phyloP scores from a whole-genome alignment of 2,113 vertebrate genomes.

The Paradoxurus hermaphroditus region DNA sequence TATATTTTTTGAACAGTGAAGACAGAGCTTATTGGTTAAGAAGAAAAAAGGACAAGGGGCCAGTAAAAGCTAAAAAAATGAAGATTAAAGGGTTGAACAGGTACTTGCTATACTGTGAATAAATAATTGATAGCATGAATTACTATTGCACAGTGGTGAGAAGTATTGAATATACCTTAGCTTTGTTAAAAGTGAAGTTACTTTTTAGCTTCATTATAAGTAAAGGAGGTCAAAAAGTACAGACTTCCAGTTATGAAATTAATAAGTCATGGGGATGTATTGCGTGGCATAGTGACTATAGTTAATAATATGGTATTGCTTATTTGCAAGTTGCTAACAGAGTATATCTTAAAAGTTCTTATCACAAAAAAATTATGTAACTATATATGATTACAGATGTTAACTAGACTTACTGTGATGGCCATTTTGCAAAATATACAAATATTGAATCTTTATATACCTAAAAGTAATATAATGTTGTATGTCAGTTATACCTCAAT shows the following conservation, averaged over 20 bases:
- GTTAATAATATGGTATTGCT: background rate
- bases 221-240: background rate
- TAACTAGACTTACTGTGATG: background rate
- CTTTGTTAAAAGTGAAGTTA: background rate
- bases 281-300: background rate
- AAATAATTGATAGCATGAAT: background rate
- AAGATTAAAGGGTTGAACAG: background rate
- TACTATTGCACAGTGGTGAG: background rate
- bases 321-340: background rate
- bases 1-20: background rate
- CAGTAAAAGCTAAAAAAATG: background rate
- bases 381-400: background rate
- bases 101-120: background rate
- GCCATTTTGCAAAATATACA: background rate
- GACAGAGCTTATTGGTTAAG: background rate
- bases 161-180: background rate
- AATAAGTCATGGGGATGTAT: background rate
- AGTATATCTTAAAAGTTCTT: background rate
- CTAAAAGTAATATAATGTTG: background rate
- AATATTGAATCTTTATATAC: background rate
- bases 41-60: background rate
- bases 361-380: background rate
- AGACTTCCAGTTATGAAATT: background rate
- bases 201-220: background rate
- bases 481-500: background rate